These are phyloP conservation scores for Metridium senile DNA, from an alignment of 92 coral and sea anemone genomes.

Conservation along the genomic window DNA sequence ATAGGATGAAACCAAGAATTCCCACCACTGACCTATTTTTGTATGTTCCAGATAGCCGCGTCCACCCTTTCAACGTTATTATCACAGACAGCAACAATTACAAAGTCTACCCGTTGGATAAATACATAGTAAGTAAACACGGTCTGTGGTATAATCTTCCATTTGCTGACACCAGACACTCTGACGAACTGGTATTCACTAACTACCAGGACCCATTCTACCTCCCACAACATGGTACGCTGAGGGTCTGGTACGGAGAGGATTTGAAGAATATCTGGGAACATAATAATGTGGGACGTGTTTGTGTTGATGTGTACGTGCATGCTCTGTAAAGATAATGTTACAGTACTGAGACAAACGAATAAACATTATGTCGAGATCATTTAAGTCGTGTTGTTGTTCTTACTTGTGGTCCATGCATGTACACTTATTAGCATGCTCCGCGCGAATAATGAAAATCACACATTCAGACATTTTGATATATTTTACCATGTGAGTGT, in stretches of 20 bases:
- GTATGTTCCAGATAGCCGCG: conserved; percentile 10
- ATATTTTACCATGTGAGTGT: no score
- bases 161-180: conserved; percentile 46
- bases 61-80: conserved; percentile 63
- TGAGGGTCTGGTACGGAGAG: conserved; percentile 70
- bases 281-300: conserved; percentile 48
- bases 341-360: no score
- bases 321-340: conserved; percentile 22
- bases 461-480: no score
- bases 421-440: no score
- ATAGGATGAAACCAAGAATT: neutral
- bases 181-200: conserved; percentile 55
- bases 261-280: conserved; percentile 45
- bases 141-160: conserved; percentile 80
- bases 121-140: conserved; percentile 39
- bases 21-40: neutral
- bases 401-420: neutral
- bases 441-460: no score
- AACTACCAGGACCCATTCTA: conserved; percentile 49
- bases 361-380: neutral
- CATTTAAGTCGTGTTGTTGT: neutral
- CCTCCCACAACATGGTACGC: conserved; percentile 2
- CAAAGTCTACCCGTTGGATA: conserved; percentile 48
- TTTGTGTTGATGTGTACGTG: conserved; percentile 60
- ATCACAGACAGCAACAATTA: conserved; percentile 53